phyloP scores from a whole-genome alignment of 2,113 vertebrate species.

The Rhegmatorhina hoffmannsi region DNA sequence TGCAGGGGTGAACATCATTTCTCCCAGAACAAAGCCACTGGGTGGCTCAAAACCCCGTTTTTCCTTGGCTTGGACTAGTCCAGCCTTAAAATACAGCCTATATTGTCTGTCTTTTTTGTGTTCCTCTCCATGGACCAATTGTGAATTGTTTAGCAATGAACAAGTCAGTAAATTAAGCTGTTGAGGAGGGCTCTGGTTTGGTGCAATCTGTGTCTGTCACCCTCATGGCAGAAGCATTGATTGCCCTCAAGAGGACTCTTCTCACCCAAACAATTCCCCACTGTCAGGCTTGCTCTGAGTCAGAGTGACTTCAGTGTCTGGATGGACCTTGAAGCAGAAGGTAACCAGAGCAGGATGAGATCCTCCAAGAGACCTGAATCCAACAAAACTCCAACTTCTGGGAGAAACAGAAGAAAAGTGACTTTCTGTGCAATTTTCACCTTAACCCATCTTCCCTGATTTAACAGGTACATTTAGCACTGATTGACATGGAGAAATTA shows the following conservation, averaged over 20 bases:
- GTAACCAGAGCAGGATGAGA: not conserved
- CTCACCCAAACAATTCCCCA: not conserved
- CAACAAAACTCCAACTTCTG: not conserved
- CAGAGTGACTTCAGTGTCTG: not conserved
- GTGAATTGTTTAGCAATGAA: not conserved
- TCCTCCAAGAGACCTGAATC: not conserved
- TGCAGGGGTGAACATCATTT: not conserved
- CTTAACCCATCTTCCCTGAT: not conserved
- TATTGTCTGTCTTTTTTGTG: not conserved
- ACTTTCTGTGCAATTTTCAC: not conserved
- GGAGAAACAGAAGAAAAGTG: not conserved
- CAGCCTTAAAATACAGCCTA: not conserved
- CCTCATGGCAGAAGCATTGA: not conserved
- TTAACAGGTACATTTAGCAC: not conserved
- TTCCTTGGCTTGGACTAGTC: not conserved
- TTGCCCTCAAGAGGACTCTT: not conserved
- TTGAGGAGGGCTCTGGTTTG: slow-evolving; percentile 2
- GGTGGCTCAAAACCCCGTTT: not conserved
- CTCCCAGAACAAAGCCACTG: not conserved
- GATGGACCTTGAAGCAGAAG: not conserved
- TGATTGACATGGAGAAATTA: slow-evolving; percentile 47
- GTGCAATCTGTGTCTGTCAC: not conserved
- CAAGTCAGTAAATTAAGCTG: slow-evolving; percentile 50
- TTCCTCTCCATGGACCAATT: not conserved
- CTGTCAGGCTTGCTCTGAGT: not conserved